These are phyloP conservation scores for Channa striata DNA, from an alignment of 2,797 vertebrate species.

Conservation along the genomic window DNA sequence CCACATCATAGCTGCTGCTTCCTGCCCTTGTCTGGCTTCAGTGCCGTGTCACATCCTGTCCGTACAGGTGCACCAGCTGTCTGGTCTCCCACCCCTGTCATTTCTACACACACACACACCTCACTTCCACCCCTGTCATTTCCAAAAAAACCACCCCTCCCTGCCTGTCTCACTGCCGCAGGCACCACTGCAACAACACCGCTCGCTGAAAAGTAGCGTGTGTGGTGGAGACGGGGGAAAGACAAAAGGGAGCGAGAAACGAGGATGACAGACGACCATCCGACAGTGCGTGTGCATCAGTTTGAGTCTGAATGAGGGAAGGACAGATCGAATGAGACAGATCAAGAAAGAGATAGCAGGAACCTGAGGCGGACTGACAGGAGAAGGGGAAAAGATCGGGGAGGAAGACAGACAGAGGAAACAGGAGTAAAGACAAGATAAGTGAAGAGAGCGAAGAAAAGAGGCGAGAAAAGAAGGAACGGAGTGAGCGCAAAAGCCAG, in stretches of 20 bases:
- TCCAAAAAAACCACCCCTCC: constrained; percentile 53
- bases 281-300: constrained; percentile 14
- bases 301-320: constrained; percentile 29
- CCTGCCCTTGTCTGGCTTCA: constrained; percentile 74
- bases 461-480: background rate
- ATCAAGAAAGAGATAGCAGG: constrained; percentile 43
- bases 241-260: constrained; percentile 13
- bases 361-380: constrained; percentile 29
- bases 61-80: constrained; percentile 76
- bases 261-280: constrained; percentile 11
- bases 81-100: constrained; percentile 65
- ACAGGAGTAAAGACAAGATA: background rate
- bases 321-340: constrained; percentile 41
- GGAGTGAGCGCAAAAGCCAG: constrained; percentile 31
- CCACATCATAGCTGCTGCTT: constrained; percentile 68
- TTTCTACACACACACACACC: constrained; percentile 49
- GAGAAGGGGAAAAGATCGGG: constrained; percentile 16
- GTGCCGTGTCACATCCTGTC: constrained; percentile 76
- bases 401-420: constrained; percentile 31
- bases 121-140: constrained; percentile 56
- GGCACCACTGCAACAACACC: constrained; percentile 77
- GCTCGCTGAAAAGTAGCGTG: constrained; percentile 53
- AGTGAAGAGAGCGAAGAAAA: background rate
- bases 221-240: constrained; percentile 23
- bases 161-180: constrained; percentile 66